Evolutionary conservation across 2,888 invertebrate species (phyloP).

Genomic region (Polydrusus tereticollis): DNA sequence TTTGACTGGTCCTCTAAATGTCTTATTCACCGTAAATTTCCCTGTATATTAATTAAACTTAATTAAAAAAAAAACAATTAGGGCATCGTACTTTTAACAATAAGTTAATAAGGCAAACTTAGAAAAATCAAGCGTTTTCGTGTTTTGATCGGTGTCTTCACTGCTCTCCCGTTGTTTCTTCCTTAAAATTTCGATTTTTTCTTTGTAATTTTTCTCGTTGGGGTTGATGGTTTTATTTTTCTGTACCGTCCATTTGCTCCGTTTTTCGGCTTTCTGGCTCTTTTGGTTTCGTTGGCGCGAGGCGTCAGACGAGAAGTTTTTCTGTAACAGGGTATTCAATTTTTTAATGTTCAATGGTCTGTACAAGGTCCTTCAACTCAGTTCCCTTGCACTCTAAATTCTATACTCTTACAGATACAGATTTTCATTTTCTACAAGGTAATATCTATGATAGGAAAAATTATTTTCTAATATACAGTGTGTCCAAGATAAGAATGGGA

Average conservation of each 20-base stretch:
- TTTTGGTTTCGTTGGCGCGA: background rate
- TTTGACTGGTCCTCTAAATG: no score
- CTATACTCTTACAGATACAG: no score
- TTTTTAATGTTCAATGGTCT: background rate
- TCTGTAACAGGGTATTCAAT: constrained; percentile 19
- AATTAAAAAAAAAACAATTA: background rate
- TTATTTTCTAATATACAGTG: no score
- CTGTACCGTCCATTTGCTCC: constrained; percentile 37
- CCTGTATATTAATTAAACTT: no score
- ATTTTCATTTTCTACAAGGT: no score
- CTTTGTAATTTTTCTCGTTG: constrained; percentile 36
- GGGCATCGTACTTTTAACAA: constrained; percentile 30
- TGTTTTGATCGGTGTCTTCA: constrained; percentile 4
- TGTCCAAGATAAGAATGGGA: no score
- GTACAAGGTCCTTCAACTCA: no score
- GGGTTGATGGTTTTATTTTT: constrained; percentile 33
- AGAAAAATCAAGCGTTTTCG: constrained; percentile 39
- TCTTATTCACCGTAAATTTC: no score
- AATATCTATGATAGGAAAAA: no score
- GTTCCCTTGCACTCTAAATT: no score
- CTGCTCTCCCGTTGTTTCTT: constrained; percentile 25
- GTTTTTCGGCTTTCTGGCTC: constrained; percentile 12
- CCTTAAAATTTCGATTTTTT: constrained; percentile 39
- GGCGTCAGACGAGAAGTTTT: constrained; percentile 27
- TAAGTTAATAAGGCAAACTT: constrained; percentile 44